These are phyloP conservation scores for Rhincodon typus DNA, from an alignment of 2,797 vertebrate genomes.

Conservation along the genomic window DNA sequence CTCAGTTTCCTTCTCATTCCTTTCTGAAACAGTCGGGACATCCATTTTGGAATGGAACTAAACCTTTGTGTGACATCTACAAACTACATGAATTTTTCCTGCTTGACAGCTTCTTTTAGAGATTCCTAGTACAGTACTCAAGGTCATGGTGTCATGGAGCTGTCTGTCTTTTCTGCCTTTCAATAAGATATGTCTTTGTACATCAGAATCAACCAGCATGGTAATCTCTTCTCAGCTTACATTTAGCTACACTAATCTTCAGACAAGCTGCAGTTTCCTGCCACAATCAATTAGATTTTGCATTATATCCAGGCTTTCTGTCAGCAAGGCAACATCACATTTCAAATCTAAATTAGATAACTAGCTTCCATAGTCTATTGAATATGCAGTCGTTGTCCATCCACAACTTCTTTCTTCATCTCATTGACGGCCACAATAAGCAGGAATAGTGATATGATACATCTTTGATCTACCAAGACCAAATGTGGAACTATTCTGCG, in stretches of 20 bases:
- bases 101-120: not conserved
- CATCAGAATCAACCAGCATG: conserved; percentile 4
- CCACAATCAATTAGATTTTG: not conserved
- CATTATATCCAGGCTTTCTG: not conserved
- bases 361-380: not conserved
- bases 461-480: not conserved
- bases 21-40: not conserved
- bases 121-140: not conserved
- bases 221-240: not conserved
- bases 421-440: not conserved
- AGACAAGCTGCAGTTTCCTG: not conserved
- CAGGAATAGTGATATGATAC: not conserved
- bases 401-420: not conserved
- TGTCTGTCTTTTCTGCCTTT: conserved; percentile 11
- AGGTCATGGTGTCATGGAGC: conserved; percentile 1
- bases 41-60: not conserved
- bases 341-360: conserved; percentile 17
- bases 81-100: not conserved
- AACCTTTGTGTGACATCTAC: not conserved
- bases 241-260: not conserved
- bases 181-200: not conserved
- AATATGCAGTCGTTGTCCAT: not conserved
- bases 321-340: not conserved
- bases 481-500: conserved; percentile 14
- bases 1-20: not conserved